Conservation (phyloP, 2,113 vertebrate genomes). For the western clawed frog (Xenopus tropicalis) region UCB_Xtro_10.0 CM004446.2:25788501-25789000, state of each 20-base stretch:
- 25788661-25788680: constrained; percentile 13
- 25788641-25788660: constrained; percentile 18
- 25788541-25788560: background rate
- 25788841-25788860: too few relatives aligned
- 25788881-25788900: too few relatives aligned
- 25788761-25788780: background rate
- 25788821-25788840: background rate
- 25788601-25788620: constrained; percentile 1
- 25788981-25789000: too few relatives aligned
- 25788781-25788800: background rate
- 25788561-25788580: background rate
- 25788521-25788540: constrained; percentile 12
- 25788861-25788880: too few relatives aligned
- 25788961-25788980: too few relatives aligned
- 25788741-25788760: constrained; percentile 11
- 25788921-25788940: too few relatives aligned
- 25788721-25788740: constrained; percentile 10
- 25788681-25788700: constrained; percentile 18
- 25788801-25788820: background rate
- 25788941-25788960: too few relatives aligned
- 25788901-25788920: too few relatives aligned
- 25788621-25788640: constrained; percentile 19
- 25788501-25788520: constrained; percentile 13
- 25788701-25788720: constrained; percentile 6
- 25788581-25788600: constrained; percentile 24